phyloP scores from a whole-genome alignment of 2,797 vertebrate species.

The Phyllotis vaccarum region DNA sequence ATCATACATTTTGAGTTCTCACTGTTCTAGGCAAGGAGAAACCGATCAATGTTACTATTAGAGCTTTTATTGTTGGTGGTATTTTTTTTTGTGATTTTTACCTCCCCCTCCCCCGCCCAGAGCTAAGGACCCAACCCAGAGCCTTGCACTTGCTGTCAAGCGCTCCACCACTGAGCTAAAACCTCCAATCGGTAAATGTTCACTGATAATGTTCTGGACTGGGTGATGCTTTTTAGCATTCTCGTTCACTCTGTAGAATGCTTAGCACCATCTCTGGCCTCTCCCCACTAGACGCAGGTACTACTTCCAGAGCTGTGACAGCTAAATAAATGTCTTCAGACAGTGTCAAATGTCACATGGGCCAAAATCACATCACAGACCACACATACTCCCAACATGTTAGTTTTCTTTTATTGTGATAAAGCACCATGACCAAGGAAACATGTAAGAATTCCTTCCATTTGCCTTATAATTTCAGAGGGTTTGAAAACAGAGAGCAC shows the following conservation, averaged over 20 bases:
- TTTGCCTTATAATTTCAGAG: neutral
- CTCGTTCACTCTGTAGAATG: neutral
- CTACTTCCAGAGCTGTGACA: neutral
- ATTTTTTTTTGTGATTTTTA: neutral
- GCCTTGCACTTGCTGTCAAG: neutral
- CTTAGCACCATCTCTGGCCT: neutral
- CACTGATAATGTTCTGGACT: neutral
- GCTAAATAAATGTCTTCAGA: neutral
- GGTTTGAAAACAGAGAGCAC: neutral
- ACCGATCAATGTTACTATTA: no score
- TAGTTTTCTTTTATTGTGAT: neutral
- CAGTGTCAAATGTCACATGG: neutral
- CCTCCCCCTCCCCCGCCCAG: no score
- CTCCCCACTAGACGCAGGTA: neutral
- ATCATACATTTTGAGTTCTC: neutral
- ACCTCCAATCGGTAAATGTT: no score
- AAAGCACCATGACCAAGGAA: neutral
- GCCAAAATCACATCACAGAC: constrained; percentile 1
- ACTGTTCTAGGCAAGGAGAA: neutral
- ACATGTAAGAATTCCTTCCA: no score
- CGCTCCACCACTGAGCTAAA: no score
- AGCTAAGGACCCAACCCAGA: neutral
- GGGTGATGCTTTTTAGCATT: neutral
- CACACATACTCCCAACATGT: neutral
- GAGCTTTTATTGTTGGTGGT: neutral